Conservation (phyloP, 2,797 vertebrate genomes). For the Ispidina picta region DNA sequence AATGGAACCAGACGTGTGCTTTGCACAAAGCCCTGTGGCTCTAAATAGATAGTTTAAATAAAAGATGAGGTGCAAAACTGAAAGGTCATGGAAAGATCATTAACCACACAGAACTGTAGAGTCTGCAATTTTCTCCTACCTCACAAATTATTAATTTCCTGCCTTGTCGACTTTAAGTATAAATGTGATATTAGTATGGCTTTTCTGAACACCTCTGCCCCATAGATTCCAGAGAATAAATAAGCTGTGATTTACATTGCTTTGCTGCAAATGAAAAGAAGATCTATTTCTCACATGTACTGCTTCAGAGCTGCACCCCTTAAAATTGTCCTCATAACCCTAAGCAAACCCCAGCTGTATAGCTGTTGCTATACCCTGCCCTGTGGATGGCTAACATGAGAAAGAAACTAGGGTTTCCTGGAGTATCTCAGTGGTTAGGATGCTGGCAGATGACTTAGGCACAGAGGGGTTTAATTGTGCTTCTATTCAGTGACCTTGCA, state of each 20-base stretch:
- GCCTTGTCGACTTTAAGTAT: neutral
- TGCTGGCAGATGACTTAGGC: constrained; percentile 28
- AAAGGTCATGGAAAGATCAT: constrained; percentile 46
- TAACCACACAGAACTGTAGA: constrained; percentile 1
- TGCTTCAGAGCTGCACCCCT: neutral
- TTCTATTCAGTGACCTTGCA: constrained; percentile 56
- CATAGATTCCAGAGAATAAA: neutral
- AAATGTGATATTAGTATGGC: neutral
- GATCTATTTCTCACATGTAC: neutral
- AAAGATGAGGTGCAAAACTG: constrained; percentile 27
- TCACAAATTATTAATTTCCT: constrained; percentile 40
- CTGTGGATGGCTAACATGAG: neutral
- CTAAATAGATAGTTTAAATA: constrained; percentile 31
- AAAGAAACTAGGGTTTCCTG: constrained; percentile 44
- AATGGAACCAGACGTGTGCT: neutral
- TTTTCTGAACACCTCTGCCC: neutral
- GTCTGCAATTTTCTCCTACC: constrained; percentile 27
- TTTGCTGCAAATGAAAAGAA: neutral
- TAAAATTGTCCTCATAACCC: neutral
- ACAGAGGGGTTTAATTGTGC: constrained; percentile 60
- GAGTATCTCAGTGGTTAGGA: constrained; percentile 52
- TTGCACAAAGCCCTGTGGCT: neutral
- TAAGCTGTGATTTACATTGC: neutral
- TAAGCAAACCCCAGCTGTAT: neutral
- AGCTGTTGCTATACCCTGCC: neutral